Evolutionary conservation across 2,797 vertebrate species (phyloP).

Genomic region (Chelonia mydas): DNA sequence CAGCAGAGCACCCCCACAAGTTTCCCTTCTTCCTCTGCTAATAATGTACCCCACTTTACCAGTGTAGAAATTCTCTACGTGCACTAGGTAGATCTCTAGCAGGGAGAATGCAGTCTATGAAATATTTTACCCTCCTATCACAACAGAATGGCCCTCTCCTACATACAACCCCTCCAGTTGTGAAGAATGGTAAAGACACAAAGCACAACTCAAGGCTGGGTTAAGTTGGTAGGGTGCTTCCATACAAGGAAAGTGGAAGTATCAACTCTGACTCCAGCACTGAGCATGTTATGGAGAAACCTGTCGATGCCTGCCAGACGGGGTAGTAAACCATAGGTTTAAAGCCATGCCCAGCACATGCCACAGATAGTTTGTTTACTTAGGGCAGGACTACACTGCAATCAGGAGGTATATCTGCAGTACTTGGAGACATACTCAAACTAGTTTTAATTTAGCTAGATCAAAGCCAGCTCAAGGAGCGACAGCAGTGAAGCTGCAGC

Average conservation of each 20-base stretch:
- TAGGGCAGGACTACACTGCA: background rate
- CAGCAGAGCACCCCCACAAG: background rate
- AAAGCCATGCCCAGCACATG: background rate
- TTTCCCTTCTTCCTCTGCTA: conserved; percentile 3
- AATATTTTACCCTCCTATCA: conserved; percentile 8
- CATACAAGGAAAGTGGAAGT: background rate
- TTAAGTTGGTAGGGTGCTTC: fast-evolving
- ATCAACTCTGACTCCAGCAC: background rate
- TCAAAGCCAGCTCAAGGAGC: background rate
- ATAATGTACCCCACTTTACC: conserved; percentile 18
- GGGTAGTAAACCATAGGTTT: background rate
- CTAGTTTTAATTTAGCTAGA: background rate
- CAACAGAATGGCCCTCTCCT: background rate
- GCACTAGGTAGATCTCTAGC: conserved; percentile 3
- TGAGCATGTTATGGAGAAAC: background rate
- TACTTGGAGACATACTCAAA: background rate
- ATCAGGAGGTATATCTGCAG: background rate
- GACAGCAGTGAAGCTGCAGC: background rate
- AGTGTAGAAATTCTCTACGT: conserved; percentile 17
- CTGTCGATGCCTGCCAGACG: background rate
- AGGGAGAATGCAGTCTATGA: background rate
- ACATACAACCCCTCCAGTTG: background rate
- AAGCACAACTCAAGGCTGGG: background rate
- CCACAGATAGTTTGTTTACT: background rate
- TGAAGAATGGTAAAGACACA: background rate